Evolutionary conservation across 2,888 invertebrate species (phyloP), one percentile per base, ranked within the genome.

Genomic region (Drosophila longiperda): DNA sequence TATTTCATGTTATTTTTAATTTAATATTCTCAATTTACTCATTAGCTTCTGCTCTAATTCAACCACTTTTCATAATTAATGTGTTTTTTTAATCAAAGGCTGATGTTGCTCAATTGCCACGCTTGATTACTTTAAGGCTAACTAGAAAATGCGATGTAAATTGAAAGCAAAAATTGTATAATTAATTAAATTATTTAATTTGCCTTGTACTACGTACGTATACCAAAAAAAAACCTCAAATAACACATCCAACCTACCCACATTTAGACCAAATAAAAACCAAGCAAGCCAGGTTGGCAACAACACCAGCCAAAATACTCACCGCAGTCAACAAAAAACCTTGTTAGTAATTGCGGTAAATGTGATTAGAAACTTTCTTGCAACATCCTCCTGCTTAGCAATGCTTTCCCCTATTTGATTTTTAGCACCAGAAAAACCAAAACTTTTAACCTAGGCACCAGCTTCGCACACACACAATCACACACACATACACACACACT

Each of bases 271-370:
- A 12, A 26, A 26, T 15, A n/a, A 36, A 52, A 45, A 48, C 12
- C 26, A 57, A 32, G 29, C 49, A 23, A 45, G 34, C 7, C 20
- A 40, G 32, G 26, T 23, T 36, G 62, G n/a, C 38, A 50, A 53
- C 53, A 83, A 79, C 80, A 76, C 68, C 67, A 59, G 75, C 17
- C 53, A 53, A 61, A 72, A 66, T 48, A 63, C 66, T 49, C 59
- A 66, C 76, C 80, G 53, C 80, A 78, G 76, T 76, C 63, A 80
- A 81, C 78, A 73, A 78, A 71, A 83, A 90, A 90, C 87, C 81
- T 87, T 89, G 83, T 89, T 88, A 83, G 89, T 89, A 87, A 91
- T 90, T 90, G 89, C 82, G 84, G 82, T 75, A 90, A 91, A 91
- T 91, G 89, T 85, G 90, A 91, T 91, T 90, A 91, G 90, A 81